phyloP scores from a whole-genome alignment of 2,113 vertebrate species.

The Mormyrus lacerda region DNA sequence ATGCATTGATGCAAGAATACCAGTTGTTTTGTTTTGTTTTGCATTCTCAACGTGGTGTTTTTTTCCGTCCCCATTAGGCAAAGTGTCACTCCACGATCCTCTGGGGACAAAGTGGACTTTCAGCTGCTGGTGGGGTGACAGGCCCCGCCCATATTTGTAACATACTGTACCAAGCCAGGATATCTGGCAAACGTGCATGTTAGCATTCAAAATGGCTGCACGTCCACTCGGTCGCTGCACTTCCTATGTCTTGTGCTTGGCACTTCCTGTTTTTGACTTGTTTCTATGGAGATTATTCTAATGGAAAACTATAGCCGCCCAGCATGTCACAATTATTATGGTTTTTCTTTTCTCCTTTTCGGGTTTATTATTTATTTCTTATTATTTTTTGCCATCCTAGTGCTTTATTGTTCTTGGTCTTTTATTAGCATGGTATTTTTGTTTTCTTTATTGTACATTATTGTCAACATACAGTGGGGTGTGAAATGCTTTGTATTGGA shows the following conservation, averaged over 20 bases:
- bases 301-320: slow-evolving; percentile 44
- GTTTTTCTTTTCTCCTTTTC: slow-evolving; percentile 22
- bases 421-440: slow-evolving; percentile 49
- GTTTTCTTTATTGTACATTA: slow-evolving; percentile 62
- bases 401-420: slow-evolving; percentile 31
- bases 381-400: slow-evolving; percentile 38
- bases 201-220: slow-evolving; percentile 29
- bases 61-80: neutral
- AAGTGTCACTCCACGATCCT: neutral
- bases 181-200: neutral
- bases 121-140: neutral
- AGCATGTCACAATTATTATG: slow-evolving; percentile 50
- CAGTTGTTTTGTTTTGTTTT: neutral
- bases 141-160: slow-evolving; percentile 36
- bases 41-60: neutral
- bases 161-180: neutral
- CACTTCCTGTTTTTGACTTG: slow-evolving; percentile 34
- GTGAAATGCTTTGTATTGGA: slow-evolving; percentile 74
- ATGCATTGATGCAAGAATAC: neutral
- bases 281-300: slow-evolving; percentile 32
- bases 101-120: neutral
- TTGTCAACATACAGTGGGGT: slow-evolving; percentile 65
- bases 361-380: neutral
- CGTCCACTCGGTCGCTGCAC: slow-evolving; percentile 44
- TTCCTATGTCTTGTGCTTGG: slow-evolving; percentile 47